Base-by-base conservation (phyloP, 1,140 invertebrate genomes). In the Cardiocondyla obscurior region DNA sequence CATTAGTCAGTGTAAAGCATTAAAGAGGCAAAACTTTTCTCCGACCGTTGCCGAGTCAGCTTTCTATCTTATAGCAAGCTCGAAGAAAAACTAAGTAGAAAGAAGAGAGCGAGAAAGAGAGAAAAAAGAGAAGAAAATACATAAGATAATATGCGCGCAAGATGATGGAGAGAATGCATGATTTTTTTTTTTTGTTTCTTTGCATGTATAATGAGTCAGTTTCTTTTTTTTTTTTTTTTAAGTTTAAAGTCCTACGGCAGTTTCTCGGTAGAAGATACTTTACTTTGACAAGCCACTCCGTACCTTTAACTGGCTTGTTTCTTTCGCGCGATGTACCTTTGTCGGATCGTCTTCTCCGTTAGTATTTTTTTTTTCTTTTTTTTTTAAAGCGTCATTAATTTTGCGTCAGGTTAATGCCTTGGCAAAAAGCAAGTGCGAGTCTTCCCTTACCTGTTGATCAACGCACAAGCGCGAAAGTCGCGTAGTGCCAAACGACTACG, bases 391-490 rank as follows among this genome's bases (percentile, higher is more conserved):
- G 33, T 65, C 58, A 30, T 77, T 22, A 51, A 53, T 65, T 67
- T 77, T 53, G 46, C 46, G 60, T 77, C 62, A 42, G 8, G 25
- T 69, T 22, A 25, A 67, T n/a, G 33, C 10, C 28, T 51, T 33
- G 46, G 7, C 36, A 19, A 8, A 42, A 79, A 67, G 30, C 46
- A 79, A n/a, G 39, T 53, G 74, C 36, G 16, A 69, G 39, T 79
- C 7, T 36, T 7, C 44, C 30, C 74, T 79, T 79, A 79, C 74
- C 74, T 79, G 74, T 79, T 67, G 46, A 79, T 7, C 62, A 33
- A 33, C 16, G n/a, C n/a, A 42, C 22, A 51, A 53, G 25, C 62
- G 16, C 33, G 30, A 67, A 42, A 46, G 8, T 14, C 74, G 46
- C 30, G 16, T 44, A 49, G n/a, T 22, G 44, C 25, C 25, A 6